phyloP scores from a whole-genome alignment of 2,113 vertebrate species.

The Caracal caracal region DNA sequence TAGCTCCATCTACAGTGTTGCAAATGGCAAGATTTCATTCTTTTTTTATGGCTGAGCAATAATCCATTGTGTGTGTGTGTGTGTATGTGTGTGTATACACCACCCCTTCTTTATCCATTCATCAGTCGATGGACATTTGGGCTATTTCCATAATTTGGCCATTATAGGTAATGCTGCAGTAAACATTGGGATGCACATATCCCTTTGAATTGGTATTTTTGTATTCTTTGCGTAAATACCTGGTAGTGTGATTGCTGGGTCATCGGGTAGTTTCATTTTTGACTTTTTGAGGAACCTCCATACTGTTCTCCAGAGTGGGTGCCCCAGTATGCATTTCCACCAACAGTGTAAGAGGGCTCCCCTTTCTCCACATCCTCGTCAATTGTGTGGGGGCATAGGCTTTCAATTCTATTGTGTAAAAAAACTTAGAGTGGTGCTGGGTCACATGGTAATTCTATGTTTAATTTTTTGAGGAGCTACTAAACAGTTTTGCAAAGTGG shows the following conservation, averaged over 20 bases:
- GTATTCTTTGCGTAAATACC: background rate
- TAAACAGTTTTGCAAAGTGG: background rate
- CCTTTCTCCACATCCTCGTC: background rate
- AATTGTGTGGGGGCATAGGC: background rate
- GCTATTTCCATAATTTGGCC: background rate
- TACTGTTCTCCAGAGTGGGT: background rate
- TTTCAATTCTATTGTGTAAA: background rate
- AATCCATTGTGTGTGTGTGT: background rate
- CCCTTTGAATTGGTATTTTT: background rate
- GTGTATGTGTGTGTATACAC: no score
- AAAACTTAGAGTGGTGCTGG: background rate
- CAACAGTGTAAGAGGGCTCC: background rate
- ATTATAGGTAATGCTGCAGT: background rate
- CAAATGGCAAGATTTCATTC: background rate
- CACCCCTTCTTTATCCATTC: background rate
- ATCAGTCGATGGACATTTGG: background rate
- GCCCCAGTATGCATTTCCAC: background rate
- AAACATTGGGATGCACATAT: background rate
- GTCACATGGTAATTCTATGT: background rate
- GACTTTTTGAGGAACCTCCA: background rate
- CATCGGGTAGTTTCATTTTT: background rate
- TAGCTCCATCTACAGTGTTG: no score
- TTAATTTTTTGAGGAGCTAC: conserved; percentile 11
- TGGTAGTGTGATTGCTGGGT: background rate
- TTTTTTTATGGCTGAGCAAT: background rate